Base-by-base conservation (phyloP, 2,797 vertebrate genomes). In the Lagorchestes hirsutus region DNA sequence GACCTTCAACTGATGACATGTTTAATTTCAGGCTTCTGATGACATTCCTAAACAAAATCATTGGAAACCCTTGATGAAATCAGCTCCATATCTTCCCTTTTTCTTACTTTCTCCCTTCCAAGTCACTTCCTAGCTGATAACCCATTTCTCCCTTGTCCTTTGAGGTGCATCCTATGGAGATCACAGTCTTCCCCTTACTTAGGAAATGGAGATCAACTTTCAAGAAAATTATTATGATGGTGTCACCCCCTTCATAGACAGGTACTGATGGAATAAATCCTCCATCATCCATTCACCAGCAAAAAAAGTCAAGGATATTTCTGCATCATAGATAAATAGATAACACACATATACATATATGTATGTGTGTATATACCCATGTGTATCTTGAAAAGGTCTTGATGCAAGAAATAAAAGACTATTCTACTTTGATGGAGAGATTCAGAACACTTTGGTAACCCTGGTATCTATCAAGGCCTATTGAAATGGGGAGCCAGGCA, bases 151-250 rank as follows among this genome's bases (percentile, higher is more conserved):
- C 52, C 55, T 96, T 82, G 31, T 12, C 54, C 90, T 94, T 8
- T 92, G 55, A 91, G 52, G 55, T 82, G 82, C 28, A n/a, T 90
- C 82, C 52, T 94, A 92, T 93, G 67, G 67, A 59, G 92, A 96
- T 57, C 87, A 95, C 46, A 74, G 50, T 31, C 31, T 96, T 58
- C 29, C 94, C 6, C 59, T 22, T 31, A 58, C 91, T 97, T 67
- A 90, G 56, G 91, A 95, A 97, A 96, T 82, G 52, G 92, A 55
- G 52, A 40, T 94, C 92, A 95, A 74, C 91, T 28, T 97, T 55
- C 46, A 95, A 57, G 34, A 96, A 59, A 90, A 82, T 55, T 52
- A 10, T 9, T 11, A 46, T 87, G 74, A 1, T 91, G 90, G 92
- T 24, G 55, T 92, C 34, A 67, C 92, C 12, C 54, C 34, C 62